A percentile compares a stretch with the other conserved stretches of the same genome.
Conservation (phyloP, 2,888 invertebrate genomes). For the Pelosia muscerda region DNA sequence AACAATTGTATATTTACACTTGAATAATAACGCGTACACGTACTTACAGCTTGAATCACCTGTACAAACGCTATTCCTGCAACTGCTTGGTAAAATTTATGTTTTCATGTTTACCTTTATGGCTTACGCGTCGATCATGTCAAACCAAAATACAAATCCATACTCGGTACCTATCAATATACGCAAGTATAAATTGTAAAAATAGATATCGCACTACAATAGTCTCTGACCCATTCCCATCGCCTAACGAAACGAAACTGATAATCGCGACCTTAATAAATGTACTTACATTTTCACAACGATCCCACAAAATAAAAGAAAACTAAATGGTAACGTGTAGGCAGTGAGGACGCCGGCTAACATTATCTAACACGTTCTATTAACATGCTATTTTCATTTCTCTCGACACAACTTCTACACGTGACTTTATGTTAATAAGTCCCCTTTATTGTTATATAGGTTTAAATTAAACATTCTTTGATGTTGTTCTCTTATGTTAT, state of each 20-base stretch:
- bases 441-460: conserved; percentile 12
- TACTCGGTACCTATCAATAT: background rate
- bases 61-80: background rate
- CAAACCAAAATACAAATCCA: background rate
- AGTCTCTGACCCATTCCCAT: conserved; percentile 2
- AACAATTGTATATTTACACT: conserved; percentile 1
- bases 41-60: background rate
- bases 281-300: conserved; percentile 8
- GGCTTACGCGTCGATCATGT: background rate
- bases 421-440: conserved; percentile 54
- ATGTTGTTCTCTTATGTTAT: conserved; percentile 17
- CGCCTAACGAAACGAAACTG: background rate
- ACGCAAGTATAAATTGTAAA: background rate
- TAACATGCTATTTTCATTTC: conserved; percentile 37
- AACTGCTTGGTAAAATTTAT: background rate
- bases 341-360: conserved; percentile 26
- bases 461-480: conserved; percentile 30
- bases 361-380: conserved; percentile 18
- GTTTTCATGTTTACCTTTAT: background rate
- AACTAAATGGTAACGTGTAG: conserved; percentile 18
- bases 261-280: conserved; percentile 22
- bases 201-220: background rate
- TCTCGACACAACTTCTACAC: conserved; percentile 41
- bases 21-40: background rate
- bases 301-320: conserved; percentile 11